Percentiles rank a stretch among this genome's conserved stretches.
Evolutionary conservation across 1,140 invertebrate genomes (phyloP).

Genomic region (Drosophila insularis): DNA sequence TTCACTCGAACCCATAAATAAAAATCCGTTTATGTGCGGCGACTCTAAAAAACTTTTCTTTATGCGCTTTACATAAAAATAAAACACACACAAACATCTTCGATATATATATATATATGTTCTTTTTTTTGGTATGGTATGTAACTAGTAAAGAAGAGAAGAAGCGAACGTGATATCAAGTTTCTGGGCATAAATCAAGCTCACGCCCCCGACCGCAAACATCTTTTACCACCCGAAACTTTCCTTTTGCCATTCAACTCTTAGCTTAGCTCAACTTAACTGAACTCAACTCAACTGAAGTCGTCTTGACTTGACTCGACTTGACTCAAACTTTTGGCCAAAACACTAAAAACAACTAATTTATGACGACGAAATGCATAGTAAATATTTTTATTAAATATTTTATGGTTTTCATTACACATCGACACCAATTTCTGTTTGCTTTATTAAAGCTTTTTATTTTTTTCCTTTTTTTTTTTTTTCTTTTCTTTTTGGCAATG

Average conservation of each 20-base stretch:
- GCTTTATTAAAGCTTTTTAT: constrained; percentile 61
- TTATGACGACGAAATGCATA: constrained; percentile 70
- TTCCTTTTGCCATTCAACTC: constrained; percentile 14
- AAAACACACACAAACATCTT: constrained; percentile 51
- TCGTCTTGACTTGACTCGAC: constrained; percentile 14
- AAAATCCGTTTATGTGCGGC: constrained; percentile 74
- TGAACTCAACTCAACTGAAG: constrained; percentile 19
- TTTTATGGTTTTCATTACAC: constrained; percentile 78
- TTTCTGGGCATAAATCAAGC: constrained; percentile 75
- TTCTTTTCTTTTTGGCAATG: too few relatives aligned
- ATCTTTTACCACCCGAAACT: constrained; percentile 1
- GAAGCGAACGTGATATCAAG: constrained; percentile 75
- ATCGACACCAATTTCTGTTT: constrained; percentile 54
- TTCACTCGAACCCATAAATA: constrained; percentile 66
- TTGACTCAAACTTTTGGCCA: constrained; percentile 59
- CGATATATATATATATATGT: not conserved
- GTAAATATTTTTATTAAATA: constrained; percentile 81
- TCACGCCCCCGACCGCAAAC: constrained; percentile 56
- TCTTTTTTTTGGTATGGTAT: constrained; percentile 16
- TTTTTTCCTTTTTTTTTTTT: not conserved
- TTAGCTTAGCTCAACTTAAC: constrained; percentile 31
- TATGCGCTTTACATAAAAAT: constrained; percentile 79
- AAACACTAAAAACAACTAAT: constrained; percentile 77
- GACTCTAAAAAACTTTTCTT: constrained; percentile 78
- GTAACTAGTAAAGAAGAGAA: constrained; percentile 1